Conservation (phyloP, 2,113 vertebrate genomes). For the Sander lucioperca region DNA sequence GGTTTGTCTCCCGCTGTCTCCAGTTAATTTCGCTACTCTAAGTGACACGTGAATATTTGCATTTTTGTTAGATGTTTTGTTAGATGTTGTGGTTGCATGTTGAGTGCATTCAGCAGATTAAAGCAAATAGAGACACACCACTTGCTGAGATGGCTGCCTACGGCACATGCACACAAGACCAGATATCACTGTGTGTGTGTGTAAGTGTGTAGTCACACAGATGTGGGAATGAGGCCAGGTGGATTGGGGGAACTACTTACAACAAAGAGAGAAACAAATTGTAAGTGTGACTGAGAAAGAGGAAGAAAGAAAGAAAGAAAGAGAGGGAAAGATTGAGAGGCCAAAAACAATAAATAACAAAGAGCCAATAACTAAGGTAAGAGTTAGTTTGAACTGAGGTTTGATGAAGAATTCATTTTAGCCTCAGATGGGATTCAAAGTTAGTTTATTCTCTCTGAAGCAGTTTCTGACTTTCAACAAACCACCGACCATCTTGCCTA, state of each 20-base stretch:
- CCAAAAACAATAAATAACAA: constrained; percentile 7
- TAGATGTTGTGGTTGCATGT: not conserved
- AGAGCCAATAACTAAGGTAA: not conserved
- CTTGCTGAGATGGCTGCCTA: not conserved
- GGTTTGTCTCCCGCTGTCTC: not conserved
- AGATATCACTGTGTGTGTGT: not conserved
- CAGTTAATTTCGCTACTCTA: not conserved
- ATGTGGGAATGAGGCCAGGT: not conserved
- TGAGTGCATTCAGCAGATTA: not conserved
- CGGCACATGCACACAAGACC: not conserved
- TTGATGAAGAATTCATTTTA: constrained; percentile 43
- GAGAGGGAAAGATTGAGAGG: not conserved
- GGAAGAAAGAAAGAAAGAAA: not conserved
- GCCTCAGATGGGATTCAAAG: constrained; percentile 33
- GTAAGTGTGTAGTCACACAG: not conserved
- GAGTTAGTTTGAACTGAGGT: constrained; percentile 22
- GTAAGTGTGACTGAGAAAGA: not conserved
- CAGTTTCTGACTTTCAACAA: constrained; percentile 35
- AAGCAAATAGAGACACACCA: not conserved
- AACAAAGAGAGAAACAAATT: not conserved
- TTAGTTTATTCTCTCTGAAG: constrained; percentile 51
- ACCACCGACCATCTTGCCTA: not conserved
- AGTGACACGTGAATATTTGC: not conserved
- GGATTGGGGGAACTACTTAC: constrained; percentile 5
- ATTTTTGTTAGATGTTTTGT: not conserved